Conservation (phyloP, 2,797 vertebrate species). For the Sorex maritimensis region DNA sequence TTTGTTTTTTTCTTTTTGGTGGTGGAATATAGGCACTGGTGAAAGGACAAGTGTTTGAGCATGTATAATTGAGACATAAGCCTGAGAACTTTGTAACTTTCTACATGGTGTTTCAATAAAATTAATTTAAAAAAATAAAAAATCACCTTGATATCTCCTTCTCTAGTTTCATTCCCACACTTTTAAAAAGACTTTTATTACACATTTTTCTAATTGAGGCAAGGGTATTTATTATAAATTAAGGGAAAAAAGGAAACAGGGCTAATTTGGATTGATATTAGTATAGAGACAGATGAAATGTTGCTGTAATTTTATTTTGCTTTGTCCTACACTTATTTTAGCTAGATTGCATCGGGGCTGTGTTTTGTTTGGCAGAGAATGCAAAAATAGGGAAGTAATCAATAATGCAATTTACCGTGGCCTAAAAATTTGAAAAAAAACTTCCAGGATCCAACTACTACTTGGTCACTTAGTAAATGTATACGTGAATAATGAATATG, state of each 20-base stretch:
- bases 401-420: conserved; percentile 20
- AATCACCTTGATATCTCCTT: not conserved
- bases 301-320: not conserved
- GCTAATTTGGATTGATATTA: not conserved
- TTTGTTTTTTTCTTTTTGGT: no score
- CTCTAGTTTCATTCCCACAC: not conserved
- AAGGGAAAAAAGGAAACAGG: not conserved
- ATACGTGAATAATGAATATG: conserved; percentile 39
- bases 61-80: no score
- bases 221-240: not conserved
- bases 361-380: not conserved
- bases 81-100: no score
- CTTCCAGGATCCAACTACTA: not conserved
- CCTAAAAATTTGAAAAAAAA: conserved; percentile 36
- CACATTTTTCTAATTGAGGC: conserved; percentile 2
- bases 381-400: not conserved
- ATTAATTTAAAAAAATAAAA: not conserved
- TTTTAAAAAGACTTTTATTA: not conserved
- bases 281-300: not conserved
- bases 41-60: no score
- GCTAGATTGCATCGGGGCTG: not conserved
- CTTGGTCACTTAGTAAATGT: not conserved
- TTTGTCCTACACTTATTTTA: not conserved
- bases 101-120: no score
- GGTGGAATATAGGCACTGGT: no score